Conservation (phyloP, 2,113 vertebrate genomes). For the Dasypus novemcinctus region DNA sequence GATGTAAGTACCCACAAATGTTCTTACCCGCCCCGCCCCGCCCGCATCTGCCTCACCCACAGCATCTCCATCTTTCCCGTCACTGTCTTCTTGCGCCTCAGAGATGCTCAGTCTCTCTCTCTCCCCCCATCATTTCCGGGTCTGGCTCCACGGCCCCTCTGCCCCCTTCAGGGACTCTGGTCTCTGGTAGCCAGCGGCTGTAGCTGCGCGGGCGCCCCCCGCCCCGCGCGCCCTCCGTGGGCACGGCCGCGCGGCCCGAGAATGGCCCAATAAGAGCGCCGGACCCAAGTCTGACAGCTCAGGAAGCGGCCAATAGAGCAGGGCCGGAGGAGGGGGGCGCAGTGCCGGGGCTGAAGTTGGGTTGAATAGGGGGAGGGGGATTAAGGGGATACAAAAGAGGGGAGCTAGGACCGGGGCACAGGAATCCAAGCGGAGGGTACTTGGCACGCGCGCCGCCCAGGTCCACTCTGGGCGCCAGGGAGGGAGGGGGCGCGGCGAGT, state of each 20-base stretch:
- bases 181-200: slow-evolving; percentile 34
- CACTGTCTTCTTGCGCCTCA: not conserved
- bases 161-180: slow-evolving; percentile 1
- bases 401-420: slow-evolving; percentile 39
- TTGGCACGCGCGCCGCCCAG: not conserved
- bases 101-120: slow-evolving; percentile 10
- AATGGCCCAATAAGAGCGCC: slow-evolving; percentile 82
- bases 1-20: not conserved
- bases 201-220: slow-evolving; percentile 68
- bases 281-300: slow-evolving; percentile 77
- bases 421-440: not conserved
- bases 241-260: slow-evolving; percentile 49
- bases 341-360: slow-evolving; percentile 80
- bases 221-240: slow-evolving; percentile 76
- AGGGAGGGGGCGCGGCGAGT: slow-evolving; percentile 61
- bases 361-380: slow-evolving; percentile 82
- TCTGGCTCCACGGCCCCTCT: slow-evolving; percentile 8
- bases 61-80: slow-evolving; percentile 70
- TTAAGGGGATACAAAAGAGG: slow-evolving; percentile 70
- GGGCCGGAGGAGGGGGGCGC: slow-evolving; percentile 77
- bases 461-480: slow-evolving; percentile 37
- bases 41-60: slow-evolving; percentile 63
- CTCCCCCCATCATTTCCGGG: slow-evolving; percentile 45
- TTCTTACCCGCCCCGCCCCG: slow-evolving; percentile 56
- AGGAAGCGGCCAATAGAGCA: slow-evolving; percentile 82